Evolutionary conservation across 2,113 vertebrate species (phyloP), one percentile per base, ranked within the genome.

Genomic region (Camarhynchus parvulus): DNA sequence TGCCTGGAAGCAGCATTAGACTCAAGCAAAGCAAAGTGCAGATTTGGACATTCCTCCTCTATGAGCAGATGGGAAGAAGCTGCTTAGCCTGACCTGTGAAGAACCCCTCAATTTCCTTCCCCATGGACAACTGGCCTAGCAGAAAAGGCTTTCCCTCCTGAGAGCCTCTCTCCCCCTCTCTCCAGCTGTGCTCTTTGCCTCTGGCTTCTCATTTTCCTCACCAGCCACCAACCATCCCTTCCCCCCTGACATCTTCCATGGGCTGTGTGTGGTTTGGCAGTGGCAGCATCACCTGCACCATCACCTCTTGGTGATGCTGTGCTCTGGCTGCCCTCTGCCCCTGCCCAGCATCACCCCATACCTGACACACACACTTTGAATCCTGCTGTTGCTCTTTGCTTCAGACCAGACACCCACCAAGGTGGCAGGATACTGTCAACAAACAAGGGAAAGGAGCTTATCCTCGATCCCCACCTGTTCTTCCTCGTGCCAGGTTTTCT

Each of bases 161-260:
- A 37, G 8, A 49, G 24, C 41, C 55, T 55, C 50, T 42, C 50
- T 63, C 19, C 12, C 1, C 1, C 37, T 47, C 77, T 66, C 55
- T 83, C 66, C 39, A 50, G 30, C 14, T 50, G 16, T 55, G 47
- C 27, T 23, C 17, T 90, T 89, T 63, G 16, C 30, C 47, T 69
- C n/a, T 63, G 23, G 18, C 37, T 83, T 90, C 50, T 88, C 39
- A 50, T 19, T 21, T 31, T 53, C 46, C 50, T 22, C 28, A 25
- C 11, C n/a, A 33, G 28, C 4, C 15, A 1, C 10, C 31, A 41
- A 4, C 13, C 55, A n/a, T 23, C 6, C 5, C 0, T 53, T 70
- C 19, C 18, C 44, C 44, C 12, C 56, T 3, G 13, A 15, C 73
- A 82, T 13, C 11, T 33, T 72, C 27, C 5, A 1, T 28, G 41